Evolutionary conservation across 2,888 invertebrate species (phyloP).

Genomic region (Mythimna impura): DNA sequence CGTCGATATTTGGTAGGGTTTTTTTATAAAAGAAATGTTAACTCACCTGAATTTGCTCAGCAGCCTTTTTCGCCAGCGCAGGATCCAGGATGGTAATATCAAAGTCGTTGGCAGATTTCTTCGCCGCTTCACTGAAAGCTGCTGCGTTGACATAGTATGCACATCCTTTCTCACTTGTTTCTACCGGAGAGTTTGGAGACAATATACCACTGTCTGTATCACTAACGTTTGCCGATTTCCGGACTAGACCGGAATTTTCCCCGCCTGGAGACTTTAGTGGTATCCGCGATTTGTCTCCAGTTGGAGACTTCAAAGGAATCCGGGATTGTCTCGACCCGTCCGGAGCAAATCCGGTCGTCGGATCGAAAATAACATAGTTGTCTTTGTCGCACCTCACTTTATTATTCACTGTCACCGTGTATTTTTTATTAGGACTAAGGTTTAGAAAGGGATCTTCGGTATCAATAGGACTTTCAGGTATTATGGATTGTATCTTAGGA

Average conservation of each 20-base stretch:
- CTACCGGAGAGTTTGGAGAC: conserved; percentile 91
- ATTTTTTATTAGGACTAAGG: conserved; percentile 89
- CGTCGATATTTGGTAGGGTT: not conserved
- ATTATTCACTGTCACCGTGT: conserved; percentile 88
- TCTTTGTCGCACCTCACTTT: conserved; percentile 89
- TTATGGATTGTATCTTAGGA: conserved; percentile 88
- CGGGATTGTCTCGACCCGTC: conserved; percentile 75
- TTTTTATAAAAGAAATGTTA: not conserved
- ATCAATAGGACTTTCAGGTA: conserved; percentile 88
- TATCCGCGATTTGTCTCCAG: conserved; percentile 80
- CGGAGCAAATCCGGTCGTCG: conserved; percentile 85
- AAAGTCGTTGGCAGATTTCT: conserved; percentile 77
- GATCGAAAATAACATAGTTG: conserved; percentile 89
- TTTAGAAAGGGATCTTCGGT: conserved; percentile 87
- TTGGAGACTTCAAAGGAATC: conserved; percentile 78
- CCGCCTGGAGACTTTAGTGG: conserved; percentile 81
- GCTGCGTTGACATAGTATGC: conserved; percentile 84
- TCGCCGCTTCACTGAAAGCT: conserved; percentile 82
- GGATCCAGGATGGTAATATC: conserved; percentile 86
- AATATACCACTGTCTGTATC: conserved; percentile 92
- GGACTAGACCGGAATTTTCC: conserved; percentile 76
- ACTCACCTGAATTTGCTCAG: conserved; percentile 88
- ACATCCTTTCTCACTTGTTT: conserved; percentile 81
- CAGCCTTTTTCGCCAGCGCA: conserved; percentile 84
- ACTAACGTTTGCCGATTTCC: conserved; percentile 88